Conservation (phyloP, 1,140 invertebrate species). For the Sycobia sp. region DNA sequence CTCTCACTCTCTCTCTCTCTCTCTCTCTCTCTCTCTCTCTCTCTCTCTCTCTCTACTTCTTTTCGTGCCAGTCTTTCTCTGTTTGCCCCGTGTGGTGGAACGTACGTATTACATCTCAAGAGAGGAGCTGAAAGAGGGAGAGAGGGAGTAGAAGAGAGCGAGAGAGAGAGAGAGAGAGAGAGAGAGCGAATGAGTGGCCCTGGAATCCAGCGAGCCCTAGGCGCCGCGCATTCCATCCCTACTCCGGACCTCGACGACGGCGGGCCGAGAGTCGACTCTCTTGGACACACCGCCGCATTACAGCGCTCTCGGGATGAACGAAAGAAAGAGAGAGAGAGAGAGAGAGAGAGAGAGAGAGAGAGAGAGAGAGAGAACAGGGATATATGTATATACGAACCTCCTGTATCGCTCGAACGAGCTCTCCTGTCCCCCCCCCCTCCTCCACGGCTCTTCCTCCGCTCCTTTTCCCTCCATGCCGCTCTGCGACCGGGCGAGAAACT, state of each 20-base stretch:
- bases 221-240: slow-evolving; percentile 67
- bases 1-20: slow-evolving; percentile 5
- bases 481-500: too few species aligned
- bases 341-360: background rate
- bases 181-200: slow-evolving; percentile 60
- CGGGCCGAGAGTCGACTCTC: background rate
- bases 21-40: slow-evolving; percentile 1
- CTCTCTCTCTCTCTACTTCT: slow-evolving; percentile 4
- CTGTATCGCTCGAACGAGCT: background rate
- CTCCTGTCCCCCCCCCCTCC: too few species aligned
- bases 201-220: slow-evolving; percentile 66
- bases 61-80: background rate
- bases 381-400: too few species aligned
- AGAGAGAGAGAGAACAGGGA: background rate
- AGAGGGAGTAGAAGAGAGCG: too few species aligned
- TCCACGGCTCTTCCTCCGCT: background rate
- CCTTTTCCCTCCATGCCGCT: too few species aligned
- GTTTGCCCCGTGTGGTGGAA: background rate
- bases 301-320: background rate
- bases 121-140: too few species aligned
- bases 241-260: slow-evolving; percentile 22
- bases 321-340: too few species aligned
- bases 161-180: slow-evolving; percentile 48
- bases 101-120: background rate
- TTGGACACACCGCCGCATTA: too few species aligned